Evolutionary conservation across 2,797 vertebrate species (phyloP).

Genomic region (Chloroceryle amazona): DNA sequence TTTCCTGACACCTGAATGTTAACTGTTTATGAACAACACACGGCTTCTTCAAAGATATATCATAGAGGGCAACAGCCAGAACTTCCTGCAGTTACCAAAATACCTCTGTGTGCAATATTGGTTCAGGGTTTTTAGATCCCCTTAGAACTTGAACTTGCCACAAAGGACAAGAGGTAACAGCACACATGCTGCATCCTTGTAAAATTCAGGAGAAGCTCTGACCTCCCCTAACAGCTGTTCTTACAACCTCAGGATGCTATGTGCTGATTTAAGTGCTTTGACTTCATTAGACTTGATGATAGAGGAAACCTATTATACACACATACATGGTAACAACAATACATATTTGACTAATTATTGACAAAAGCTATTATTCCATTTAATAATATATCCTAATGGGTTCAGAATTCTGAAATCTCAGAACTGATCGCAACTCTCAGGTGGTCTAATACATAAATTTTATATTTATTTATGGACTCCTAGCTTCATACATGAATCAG

Average conservation of each 20-base stretch:
- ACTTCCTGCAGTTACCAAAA: conserved; percentile 64
- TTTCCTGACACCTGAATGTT: conserved; percentile 58
- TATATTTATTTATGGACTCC: neutral
- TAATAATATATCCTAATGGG: neutral
- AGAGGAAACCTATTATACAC: neutral
- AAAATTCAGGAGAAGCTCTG: conserved; percentile 53
- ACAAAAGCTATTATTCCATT: neutral
- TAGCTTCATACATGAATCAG: fast-evolving
- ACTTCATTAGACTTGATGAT: neutral
- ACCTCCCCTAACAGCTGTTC: conserved; percentile 45
- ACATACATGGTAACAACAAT: neutral
- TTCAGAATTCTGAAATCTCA: neutral
- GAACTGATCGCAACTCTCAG: neutral
- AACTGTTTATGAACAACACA: neutral
- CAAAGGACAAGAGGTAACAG: conserved; percentile 60
- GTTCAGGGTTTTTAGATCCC: conserved; percentile 21
- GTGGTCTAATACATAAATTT: neutral
- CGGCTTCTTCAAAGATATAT: conserved; percentile 37
- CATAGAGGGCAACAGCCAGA: conserved; percentile 55
- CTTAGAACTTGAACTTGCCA: conserved; percentile 46
- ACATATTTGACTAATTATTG: neutral
- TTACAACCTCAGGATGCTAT: conserved; percentile 28
- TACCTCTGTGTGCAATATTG: conserved; percentile 4
- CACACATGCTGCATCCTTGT: conserved; percentile 28
- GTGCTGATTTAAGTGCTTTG: conserved; percentile 32